phyloP scores from a whole-genome alignment of 1,140 invertebrate genomes.

The Tyrophagus putrescentiae region DNA sequence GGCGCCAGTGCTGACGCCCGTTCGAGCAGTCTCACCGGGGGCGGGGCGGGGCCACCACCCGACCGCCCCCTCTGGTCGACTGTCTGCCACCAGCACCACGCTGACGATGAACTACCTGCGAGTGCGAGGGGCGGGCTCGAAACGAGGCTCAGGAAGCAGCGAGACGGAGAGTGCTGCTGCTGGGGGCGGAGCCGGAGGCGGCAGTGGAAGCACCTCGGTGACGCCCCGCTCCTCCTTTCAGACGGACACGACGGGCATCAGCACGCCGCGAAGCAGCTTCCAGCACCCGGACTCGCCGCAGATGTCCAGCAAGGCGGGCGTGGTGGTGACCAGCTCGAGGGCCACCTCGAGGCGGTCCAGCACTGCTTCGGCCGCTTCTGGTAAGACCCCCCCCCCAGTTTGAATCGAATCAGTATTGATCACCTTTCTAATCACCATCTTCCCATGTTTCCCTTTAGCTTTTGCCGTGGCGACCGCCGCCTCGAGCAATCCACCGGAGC shows the following conservation, averaged over 20 bases:
- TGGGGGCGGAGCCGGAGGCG: too few relatives aligned
- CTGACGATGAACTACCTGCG: conserved; percentile 27
- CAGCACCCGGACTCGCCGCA: conserved; percentile 43
- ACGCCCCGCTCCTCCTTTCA: conserved; percentile 30
- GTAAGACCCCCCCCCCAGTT: background rate
- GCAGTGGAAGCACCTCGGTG: conserved; percentile 25
- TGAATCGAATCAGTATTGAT: background rate
- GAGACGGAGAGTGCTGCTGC: conserved; percentile 27
- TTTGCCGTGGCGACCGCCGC: conserved; percentile 83
- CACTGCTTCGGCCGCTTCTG: conserved; percentile 65
- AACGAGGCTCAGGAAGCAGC: conserved; percentile 26
- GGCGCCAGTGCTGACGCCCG: background rate
- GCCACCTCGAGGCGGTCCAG: conserved; percentile 77
- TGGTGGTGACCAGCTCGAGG: conserved; percentile 79
- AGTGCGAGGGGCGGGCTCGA: conserved; percentile 27
- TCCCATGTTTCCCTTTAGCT: too few relatives aligned
- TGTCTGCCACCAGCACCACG: conserved; percentile 4
- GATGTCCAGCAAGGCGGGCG: conserved; percentile 56
- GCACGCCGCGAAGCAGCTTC: conserved; percentile 40
- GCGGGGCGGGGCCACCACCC: background rate
- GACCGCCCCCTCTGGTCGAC: conserved; percentile 26
- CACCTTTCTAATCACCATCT: background rate
- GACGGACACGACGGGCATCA: conserved; percentile 30
- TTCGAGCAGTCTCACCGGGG: background rate
- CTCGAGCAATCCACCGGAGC: conserved; percentile 36